These are phyloP conservation scores for Papilio aristodemus DNA, from an alignment of 1,140 invertebrate species.

Conservation along the genomic window DNA sequence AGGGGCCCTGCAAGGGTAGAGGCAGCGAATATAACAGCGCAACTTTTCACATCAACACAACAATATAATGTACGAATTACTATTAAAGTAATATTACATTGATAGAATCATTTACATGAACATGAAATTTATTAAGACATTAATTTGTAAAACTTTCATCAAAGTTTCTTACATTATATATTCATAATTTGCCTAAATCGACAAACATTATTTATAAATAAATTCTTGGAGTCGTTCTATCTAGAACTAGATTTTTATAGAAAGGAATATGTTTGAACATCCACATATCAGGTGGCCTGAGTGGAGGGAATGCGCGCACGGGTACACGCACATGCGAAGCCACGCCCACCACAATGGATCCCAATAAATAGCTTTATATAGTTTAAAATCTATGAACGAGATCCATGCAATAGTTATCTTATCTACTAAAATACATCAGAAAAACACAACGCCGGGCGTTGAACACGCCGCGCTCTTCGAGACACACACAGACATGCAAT, in stretches of 20 bases:
- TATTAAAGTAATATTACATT: neutral
- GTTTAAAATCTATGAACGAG: constrained; percentile 14
- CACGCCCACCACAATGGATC: neutral
- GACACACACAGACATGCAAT: neutral
- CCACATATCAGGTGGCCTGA: neutral
- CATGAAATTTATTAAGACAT: neutral
- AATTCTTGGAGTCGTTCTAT: neutral
- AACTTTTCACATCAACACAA: constrained; percentile 1
- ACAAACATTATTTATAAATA: constrained; percentile 9
- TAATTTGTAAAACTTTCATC: neutral
- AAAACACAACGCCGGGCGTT: neutral
- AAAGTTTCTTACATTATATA: constrained; percentile 7
- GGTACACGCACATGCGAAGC: neutral
- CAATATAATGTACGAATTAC: neutral
- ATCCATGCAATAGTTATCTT: constrained; percentile 17
- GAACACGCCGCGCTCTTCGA: neutral
- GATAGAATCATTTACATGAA: neutral
- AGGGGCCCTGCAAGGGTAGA: neutral
- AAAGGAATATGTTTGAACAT: constrained; percentile 6
- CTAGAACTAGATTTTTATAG: constrained; percentile 3
- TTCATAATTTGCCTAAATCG: neutral
- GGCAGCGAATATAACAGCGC: neutral
- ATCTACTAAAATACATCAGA: neutral
- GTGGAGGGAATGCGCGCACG: neutral
- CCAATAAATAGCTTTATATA: constrained; percentile 18